Base-by-base conservation (phyloP, 2,888 invertebrate genomes). In the Epinotia brunnichana region DNA sequence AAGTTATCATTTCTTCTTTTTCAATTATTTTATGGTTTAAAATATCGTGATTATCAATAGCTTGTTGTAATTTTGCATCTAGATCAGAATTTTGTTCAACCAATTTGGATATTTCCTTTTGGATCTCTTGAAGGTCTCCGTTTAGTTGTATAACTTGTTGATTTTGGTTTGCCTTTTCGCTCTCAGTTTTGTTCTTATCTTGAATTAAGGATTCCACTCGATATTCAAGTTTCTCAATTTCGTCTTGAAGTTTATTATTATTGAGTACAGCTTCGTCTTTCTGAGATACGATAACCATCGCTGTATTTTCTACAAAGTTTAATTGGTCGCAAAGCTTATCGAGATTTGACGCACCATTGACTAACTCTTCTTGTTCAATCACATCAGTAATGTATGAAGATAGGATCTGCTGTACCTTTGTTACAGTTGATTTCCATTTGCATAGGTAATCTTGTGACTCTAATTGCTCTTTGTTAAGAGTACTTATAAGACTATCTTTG, bases 281-380 rank as follows among this genome's bases (percentile, higher is more conserved):
- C 78, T 87, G 77, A 59, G 77, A 73, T 2, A 86, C 64, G 44
- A 82, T 76, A 67, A 81, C 77, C 51, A 64, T 76, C 4, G 84
- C 80, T 63, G 80, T 77, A 15, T 57, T 74, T 76, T 89, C 84
- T 75, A 90, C 81, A n/a, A 59, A 73, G 74, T 76, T 77, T 56
- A 90, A 78, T 60, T 78, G 83, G 48, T 81, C 79, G 75, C 77
- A 78, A 61, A 90, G 74, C 7, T 75, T 71, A 19, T 78, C 81
- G 62, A 87, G 84, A 53, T 84, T 76, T 51, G 77, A 77, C 75
- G 85, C 81, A 77, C 82, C 82, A 17, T 85, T 84, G 48, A 84
- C 78, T 39, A 82, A 70, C 61, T 82, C 78, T 21, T 86, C 86
- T 41, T 86, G 77, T 75, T 84, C 83, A 74, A 78, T 77, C 59